phyloP scores from a whole-genome alignment of 2,888 invertebrate genomes.

The Thereva unica region DNA sequence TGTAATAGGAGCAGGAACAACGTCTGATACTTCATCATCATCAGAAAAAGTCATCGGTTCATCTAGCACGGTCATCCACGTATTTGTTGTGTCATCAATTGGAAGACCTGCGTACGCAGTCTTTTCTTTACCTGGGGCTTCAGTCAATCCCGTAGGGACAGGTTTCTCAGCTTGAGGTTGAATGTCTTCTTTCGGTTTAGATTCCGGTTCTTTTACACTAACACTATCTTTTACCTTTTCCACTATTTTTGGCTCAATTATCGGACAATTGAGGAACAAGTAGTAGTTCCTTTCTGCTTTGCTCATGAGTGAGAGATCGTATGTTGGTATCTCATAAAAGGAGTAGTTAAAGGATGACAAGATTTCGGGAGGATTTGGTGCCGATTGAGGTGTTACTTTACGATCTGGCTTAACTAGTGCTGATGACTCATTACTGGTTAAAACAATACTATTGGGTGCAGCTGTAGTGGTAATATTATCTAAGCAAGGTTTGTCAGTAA shows the following conservation, averaged over 20 bases:
- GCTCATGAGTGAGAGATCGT: conserved; percentile 43
- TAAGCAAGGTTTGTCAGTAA: conserved; percentile 28
- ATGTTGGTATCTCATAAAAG: conserved; percentile 44
- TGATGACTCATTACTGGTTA: conserved; percentile 25
- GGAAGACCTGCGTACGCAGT: conserved; percentile 49
- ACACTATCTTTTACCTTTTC: conserved; percentile 11
- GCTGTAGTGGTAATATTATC: conserved; percentile 31
- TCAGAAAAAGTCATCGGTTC: conserved; percentile 54
- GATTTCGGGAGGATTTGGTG: conserved; percentile 4
- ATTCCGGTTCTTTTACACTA: background rate
- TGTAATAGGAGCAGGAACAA: too few relatives aligned
- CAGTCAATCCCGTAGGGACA: too few relatives aligned
- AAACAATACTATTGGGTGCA: conserved; percentile 38
- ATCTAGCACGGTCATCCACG: conserved; percentile 54
- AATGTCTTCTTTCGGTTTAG: background rate
- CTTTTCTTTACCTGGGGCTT: background rate
- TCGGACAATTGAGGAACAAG: conserved; percentile 41
- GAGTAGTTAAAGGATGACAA: conserved; percentile 35
- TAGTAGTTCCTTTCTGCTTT: conserved; percentile 45
- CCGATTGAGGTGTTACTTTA: conserved; percentile 9
- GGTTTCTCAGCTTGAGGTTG: background rate
- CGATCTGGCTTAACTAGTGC: conserved; percentile 17
- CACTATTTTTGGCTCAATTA: conserved; percentile 37
- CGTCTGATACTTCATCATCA: conserved; percentile 45
- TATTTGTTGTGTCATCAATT: conserved; percentile 48